A percentile compares a stretch with the other conserved stretches of the same genome.
Evolutionary conservation across 2,113 vertebrate genomes (phyloP).

Genomic region (Istiophorus platypterus): DNA sequence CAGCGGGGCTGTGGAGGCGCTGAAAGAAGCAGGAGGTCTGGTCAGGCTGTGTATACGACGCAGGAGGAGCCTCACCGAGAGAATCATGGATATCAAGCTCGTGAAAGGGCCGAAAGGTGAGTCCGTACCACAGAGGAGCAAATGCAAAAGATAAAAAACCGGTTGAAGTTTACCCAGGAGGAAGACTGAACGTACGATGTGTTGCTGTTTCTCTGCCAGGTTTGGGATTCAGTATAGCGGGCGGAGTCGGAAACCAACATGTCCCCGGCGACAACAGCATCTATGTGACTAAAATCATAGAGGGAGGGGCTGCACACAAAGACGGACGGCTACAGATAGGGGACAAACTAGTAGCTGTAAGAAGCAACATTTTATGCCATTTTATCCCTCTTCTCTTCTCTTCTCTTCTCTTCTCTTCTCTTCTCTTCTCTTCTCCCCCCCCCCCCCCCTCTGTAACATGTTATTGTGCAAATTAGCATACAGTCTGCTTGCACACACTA

Average conservation of each 20-base stretch:
- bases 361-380: conserved; percentile 40
- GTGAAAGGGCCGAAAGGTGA: conserved; percentile 98
- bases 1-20: conserved; percentile 95
- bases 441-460: too few relatives aligned
- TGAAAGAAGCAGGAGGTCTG: conserved; percentile 96
- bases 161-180: neutral
- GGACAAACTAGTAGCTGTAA: conserved; percentile 97
- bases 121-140: neutral
- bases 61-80: conserved; percentile 92
- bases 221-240: conserved; percentile 98
- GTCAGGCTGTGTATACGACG: conserved; percentile 95
- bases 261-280: conserved; percentile 99
- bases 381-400: neutral
- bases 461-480: neutral
- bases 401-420: neutral
- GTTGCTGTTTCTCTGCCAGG: conserved; percentile 80
- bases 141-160: neutral
- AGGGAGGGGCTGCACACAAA: conserved; percentile 97
- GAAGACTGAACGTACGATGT: neutral
- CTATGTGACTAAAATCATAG: conserved; percentile 98
- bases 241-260: conserved; percentile 97
- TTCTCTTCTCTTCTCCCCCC: neutral
- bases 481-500: neutral
- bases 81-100: conserved; percentile 95
- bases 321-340: conserved; percentile 97